Evolutionary conservation across 2,113 vertebrate genomes (phyloP).

Genomic region (Paramormyrops kingsleyae): DNA sequence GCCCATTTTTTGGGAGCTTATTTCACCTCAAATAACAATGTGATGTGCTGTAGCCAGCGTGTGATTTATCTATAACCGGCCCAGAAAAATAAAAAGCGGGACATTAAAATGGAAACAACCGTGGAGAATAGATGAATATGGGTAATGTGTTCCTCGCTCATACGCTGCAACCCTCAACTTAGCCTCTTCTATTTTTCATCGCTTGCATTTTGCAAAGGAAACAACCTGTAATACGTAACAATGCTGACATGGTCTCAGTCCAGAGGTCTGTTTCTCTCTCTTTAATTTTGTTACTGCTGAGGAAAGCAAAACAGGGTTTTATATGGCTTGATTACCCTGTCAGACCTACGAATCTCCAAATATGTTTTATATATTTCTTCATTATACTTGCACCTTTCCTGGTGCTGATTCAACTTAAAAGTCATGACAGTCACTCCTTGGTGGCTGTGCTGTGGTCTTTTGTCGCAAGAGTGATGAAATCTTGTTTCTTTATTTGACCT

Average conservation of each 20-base stretch:
- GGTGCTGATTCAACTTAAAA: background rate
- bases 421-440: background rate
- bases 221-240: background rate
- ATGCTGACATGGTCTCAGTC: background rate
- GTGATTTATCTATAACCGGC: background rate
- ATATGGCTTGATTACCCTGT: conserved; percentile 10
- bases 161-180: background rate
- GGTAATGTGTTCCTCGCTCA: background rate
- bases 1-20: background rate
- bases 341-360: background rate
- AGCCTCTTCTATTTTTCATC: background rate
- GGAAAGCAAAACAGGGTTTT: conserved; percentile 8
- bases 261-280: background rate
- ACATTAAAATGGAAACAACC: conserved; percentile 5
- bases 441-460: background rate
- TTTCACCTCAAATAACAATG: background rate
- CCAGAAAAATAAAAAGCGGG: background rate
- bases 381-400: background rate
- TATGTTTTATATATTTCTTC: conserved; percentile 11
- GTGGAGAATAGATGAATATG: background rate
- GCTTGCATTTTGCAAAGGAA: background rate
- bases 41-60: background rate
- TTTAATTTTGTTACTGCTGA: conserved; percentile 16
- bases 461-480: conserved; percentile 5
- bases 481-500: background rate